These are phyloP conservation scores for Orthosia gothica DNA, from an alignment of 2,888 invertebrate species.

Conservation along the genomic window DNA sequence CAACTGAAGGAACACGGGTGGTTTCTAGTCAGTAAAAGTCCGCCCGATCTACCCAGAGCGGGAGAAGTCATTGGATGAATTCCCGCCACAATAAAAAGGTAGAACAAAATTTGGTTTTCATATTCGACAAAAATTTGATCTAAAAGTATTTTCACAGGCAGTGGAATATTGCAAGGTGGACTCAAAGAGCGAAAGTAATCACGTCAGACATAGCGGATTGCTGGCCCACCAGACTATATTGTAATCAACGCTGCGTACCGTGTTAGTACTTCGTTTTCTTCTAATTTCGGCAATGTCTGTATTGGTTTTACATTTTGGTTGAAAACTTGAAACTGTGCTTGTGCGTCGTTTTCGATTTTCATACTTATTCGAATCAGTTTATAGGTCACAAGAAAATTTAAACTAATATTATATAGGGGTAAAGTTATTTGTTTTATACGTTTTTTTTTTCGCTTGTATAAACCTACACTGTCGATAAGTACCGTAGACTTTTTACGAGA, in stretches of 20 bases:
- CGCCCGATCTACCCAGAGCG: too few relatives aligned
- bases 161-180: conserved; percentile 12
- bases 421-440: too few relatives aligned
- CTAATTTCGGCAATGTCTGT: conserved; percentile 9
- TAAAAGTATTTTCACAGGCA: conserved; percentile 24
- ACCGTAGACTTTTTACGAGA: not conserved
- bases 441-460: too few relatives aligned
- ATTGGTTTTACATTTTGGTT: conserved; percentile 15
- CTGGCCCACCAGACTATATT: conserved; percentile 9
- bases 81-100: too few relatives aligned
- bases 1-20: too few relatives aligned
- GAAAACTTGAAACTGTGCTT: not conserved
- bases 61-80: too few relatives aligned
- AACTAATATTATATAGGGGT: too few relatives aligned
- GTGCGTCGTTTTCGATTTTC: too few relatives aligned
- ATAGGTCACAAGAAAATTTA: not conserved
- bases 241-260: conserved; percentile 37
- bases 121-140: not conserved
- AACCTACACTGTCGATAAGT: too few relatives aligned
- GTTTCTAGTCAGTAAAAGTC: too few relatives aligned
- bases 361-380: not conserved
- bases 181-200: conserved; percentile 35
- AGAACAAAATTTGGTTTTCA: not conserved
- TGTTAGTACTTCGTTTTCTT: not conserved
- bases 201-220: conserved; percentile 12